Base-by-base conservation (phyloP, 2,888 invertebrate genomes). In the Zootermopsis nevadensis region DNA sequence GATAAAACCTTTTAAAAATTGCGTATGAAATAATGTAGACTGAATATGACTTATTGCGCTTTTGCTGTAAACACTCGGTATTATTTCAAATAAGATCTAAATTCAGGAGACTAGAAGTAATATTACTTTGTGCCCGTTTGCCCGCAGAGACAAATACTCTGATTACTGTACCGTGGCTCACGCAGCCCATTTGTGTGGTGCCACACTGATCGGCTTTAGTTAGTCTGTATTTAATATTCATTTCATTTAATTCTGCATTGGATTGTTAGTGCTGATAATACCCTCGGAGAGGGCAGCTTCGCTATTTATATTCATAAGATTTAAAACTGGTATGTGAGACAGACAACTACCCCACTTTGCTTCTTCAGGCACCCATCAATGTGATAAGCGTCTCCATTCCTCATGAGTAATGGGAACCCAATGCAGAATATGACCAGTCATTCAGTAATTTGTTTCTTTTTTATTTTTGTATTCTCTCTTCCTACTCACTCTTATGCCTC, bases 391-490 rank as follows among this genome's bases (percentile, higher is more conserved):
- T 42, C 74, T 74, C 74, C 24, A 74, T 74, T 74, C 74, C 33
- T 1, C 83, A 69, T 79, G 84, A 84, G 69, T 83, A 83, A 84
- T 84, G 84, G 85, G 77, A 77, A 48, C 81, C 60, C 79, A 79
- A 90, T 89, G 87, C 87, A 89, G 91, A 92, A 92, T 92, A 91
- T 91, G 92, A 91, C 89, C 91, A 91, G 92, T 92, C 92, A 92
- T 92, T 91, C 90, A 89, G 90, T 90, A 91, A 91, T 91, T 91
- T 91, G 90, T 90, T 90, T 90, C 24, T 27, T 19, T 42, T 81
- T 76, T 80, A 35, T 76, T 42, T 69, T 15, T 42, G 30, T 69
- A 4, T 35, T 27, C 12, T 24, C 31, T 66, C 24, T 27, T 35
- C 35, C 72, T 19, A n/a, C 81, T 33, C 81, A 22, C 81, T 22